Evolutionary conservation across 2,888 invertebrate genomes (phyloP).

Genomic region (Scaeva pyrastri): DNA sequence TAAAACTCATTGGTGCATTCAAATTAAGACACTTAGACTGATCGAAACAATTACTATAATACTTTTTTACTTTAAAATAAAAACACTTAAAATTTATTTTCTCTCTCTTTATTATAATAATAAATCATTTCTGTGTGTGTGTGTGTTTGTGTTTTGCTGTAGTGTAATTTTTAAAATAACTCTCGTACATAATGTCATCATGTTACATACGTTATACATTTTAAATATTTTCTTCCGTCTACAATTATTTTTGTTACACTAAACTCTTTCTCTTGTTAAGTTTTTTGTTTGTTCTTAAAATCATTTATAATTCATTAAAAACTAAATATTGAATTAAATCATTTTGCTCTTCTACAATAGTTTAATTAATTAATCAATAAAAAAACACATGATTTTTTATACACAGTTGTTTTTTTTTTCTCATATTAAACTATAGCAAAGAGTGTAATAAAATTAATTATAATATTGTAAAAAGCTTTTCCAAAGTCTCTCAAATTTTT

Average conservation of each 20-base stretch:
- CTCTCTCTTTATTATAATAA: constrained; percentile 75
- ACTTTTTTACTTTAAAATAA: neutral
- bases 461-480: constrained; percentile 65
- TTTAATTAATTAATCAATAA: neutral
- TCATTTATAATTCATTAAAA: constrained; percentile 61
- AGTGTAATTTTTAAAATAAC: constrained; percentile 54
- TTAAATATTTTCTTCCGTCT: constrained; percentile 59
- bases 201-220: constrained; percentile 56
- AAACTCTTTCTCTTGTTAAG: constrained; percentile 68
- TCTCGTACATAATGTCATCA: constrained; percentile 63
- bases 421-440: constrained; percentile 33
- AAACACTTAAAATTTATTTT: constrained; percentile 53
- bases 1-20: too few species aligned
- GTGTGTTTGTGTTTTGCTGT: constrained; percentile 55
- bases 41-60: too few species aligned
- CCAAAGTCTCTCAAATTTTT: constrained; percentile 67
- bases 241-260: constrained; percentile 61
- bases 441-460: constrained; percentile 36
- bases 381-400: constrained; percentile 64
- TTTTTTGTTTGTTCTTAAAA: constrained; percentile 58
- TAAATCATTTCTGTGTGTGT: constrained; percentile 70
- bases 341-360: constrained; percentile 59
- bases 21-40: too few species aligned
- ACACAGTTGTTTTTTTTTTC: constrained; percentile 50
- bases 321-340: constrained; percentile 67